A percentile compares a stretch with the other conserved stretches of the same genome.
Evolutionary conservation across 2,113 vertebrate species (phyloP).

Genomic region (Damaliscus lunatus): DNA sequence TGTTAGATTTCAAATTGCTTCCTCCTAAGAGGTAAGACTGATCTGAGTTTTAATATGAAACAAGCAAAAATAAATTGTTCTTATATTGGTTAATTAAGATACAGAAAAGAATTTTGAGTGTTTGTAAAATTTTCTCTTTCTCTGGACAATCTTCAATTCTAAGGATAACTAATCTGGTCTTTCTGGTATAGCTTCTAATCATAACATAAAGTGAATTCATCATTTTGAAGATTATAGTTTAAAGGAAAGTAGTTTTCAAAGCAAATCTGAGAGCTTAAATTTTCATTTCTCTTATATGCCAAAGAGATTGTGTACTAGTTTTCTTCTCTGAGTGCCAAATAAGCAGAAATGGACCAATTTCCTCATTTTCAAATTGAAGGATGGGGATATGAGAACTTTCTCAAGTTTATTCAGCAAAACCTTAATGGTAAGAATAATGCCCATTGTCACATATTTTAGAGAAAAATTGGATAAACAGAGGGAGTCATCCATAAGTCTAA

Average conservation of each 20-base stretch:
- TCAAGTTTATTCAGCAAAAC: not conserved
- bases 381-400: not conserved
- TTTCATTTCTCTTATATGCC: not conserved
- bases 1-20: not conserved
- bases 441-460: not conserved
- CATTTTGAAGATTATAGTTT: not conserved
- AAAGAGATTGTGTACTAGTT: not conserved
- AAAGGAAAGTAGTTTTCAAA: not conserved
- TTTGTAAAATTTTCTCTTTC: not conserved
- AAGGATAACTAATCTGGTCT: not conserved
- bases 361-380: not conserved
- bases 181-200: not conserved
- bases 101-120: not conserved
- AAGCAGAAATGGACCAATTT: not conserved
- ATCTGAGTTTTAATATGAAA: not conserved
- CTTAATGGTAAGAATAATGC: not conserved
- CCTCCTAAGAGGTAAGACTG: not conserved
- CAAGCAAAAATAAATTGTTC: not conserved
- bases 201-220: not conserved
- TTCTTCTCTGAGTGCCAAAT: not conserved
- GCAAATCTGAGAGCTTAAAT: not conserved
- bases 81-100: not conserved
- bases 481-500: not conserved
- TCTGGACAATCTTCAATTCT: not conserved
- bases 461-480: not conserved